Percentiles rank a stretch among this genome's conserved stretches.
Evolutionary conservation across 2,113 vertebrate species (phyloP).

Genomic region (Nesoenas mayeri): DNA sequence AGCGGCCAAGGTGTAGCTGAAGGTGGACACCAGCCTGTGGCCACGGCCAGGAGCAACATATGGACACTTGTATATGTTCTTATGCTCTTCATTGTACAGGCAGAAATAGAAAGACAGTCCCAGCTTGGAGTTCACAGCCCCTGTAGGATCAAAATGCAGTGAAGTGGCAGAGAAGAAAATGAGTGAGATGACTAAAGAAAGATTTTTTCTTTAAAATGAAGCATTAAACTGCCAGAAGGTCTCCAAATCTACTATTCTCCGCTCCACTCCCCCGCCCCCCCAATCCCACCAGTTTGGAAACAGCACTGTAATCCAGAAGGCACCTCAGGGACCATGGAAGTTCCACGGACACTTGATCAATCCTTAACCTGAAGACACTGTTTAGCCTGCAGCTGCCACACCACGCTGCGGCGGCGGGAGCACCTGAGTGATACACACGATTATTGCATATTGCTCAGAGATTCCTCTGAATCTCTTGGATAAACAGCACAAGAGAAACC

Average conservation of each 20-base stretch:
- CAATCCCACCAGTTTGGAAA: background rate
- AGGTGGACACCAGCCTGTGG: background rate
- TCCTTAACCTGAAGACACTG: background rate
- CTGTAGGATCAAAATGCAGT: background rate
- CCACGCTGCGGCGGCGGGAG: background rate
- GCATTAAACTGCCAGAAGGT: background rate
- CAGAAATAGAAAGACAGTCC: background rate
- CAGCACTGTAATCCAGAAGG: background rate
- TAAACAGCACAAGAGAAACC: background rate
- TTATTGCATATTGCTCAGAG: background rate
- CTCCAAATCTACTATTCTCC: background rate
- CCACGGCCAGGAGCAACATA: background rate
- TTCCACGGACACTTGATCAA: background rate
- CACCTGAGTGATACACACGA: rapidly evolving
- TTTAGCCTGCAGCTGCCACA: background rate
- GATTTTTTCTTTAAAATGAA: background rate
- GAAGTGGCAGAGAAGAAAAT: background rate
- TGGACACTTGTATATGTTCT: background rate
- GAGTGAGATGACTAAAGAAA: background rate
- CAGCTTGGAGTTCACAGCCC: background rate
- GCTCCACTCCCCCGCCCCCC: too few relatives aligned
- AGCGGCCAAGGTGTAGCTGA: background rate
- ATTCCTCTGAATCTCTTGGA: background rate
- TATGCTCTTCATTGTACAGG: background rate
- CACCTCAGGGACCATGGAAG: background rate